Percentiles rank a stretch among this genome's conserved stretches.
These are phyloP conservation scores for Drosophila cardini DNA, from an alignment of 1,140 invertebrate species.

Conservation along the genomic window DNA sequence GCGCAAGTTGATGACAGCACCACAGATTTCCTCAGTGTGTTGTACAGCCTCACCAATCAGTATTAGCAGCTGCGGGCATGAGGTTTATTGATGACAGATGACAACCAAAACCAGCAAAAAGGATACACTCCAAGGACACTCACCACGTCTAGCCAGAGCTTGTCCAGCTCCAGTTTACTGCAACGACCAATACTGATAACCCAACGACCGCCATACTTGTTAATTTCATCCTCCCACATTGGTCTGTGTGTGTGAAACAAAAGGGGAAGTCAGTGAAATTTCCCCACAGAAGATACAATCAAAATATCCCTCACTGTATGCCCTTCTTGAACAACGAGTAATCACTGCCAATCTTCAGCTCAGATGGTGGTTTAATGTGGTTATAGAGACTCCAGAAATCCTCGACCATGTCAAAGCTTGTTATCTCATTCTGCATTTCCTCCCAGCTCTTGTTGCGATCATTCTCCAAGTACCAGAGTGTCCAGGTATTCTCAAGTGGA, in stretches of 20 bases:
- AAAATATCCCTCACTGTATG: constrained; percentile 87
- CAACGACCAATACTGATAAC: constrained; percentile 95
- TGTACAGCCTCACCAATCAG: constrained; percentile 99
- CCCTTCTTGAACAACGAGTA: constrained; percentile 99
- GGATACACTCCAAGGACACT: constrained; percentile 81
- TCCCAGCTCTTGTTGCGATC: constrained; percentile 96
- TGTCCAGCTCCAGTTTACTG: constrained; percentile 93
- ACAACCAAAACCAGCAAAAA: not conserved
- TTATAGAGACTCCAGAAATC: constrained; percentile 95
- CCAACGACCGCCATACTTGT: constrained; percentile 96
- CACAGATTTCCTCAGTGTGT: constrained; percentile 95
- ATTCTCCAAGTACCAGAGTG: constrained; percentile 98
- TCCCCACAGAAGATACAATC: not conserved
- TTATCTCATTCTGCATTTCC: constrained; percentile 92
- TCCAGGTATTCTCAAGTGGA: constrained; percentile 98
- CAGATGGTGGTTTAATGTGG: constrained; percentile 97
- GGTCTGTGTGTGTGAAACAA: constrained; percentile 86
- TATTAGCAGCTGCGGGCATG: constrained; percentile 88
- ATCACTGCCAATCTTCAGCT: constrained; percentile 95
- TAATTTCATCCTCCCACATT: constrained; percentile 98
- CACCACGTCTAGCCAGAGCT: constrained; percentile 97
- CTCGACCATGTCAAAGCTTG: constrained; percentile 97
- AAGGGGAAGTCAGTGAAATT: not conserved
- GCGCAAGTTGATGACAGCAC: constrained; percentile 97
- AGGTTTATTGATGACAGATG: constrained; percentile 7